A percentile compares a stretch with the other conserved stretches of the same genome.
Evolutionary conservation across 1,140 invertebrate genomes (phyloP).

Genomic region (Ridgeia piscesae): DNA sequence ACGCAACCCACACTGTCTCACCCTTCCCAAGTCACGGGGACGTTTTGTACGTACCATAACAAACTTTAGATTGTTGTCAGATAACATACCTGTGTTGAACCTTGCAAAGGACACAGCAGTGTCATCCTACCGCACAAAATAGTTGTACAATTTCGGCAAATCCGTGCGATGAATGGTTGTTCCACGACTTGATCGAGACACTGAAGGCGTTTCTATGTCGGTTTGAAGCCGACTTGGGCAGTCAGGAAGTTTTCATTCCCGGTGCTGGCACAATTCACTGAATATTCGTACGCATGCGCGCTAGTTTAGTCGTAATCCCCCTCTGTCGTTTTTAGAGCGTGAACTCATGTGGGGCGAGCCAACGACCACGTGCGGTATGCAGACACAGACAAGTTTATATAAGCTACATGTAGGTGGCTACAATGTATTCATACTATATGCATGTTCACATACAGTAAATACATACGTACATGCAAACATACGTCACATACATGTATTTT

Average conservation of each 20-base stretch:
- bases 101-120: not conserved
- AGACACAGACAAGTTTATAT: too few species aligned
- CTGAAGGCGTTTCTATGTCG: not conserved
- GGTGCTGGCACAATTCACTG: not conserved
- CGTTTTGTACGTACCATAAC: not conserved
- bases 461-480: too few species aligned
- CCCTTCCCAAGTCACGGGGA: not conserved
- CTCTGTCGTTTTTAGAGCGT: not conserved
- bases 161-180: not conserved
- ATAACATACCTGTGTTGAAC: not conserved
- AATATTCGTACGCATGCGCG: not conserved
- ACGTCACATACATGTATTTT: too few species aligned
- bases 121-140: not conserved
- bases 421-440: too few species aligned
- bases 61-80: not conserved
- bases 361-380: not conserved
- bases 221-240: not conserved
- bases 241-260: not conserved
- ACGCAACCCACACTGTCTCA: not conserved
- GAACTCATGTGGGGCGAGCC: not conserved
- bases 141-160: not conserved
- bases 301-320: not conserved
- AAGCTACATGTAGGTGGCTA: too few species aligned
- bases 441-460: too few species aligned
- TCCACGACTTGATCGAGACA: not conserved